Evolutionary conservation across 2,113 vertebrate genomes (phyloP).

Genomic region (Upupa epops): DNA sequence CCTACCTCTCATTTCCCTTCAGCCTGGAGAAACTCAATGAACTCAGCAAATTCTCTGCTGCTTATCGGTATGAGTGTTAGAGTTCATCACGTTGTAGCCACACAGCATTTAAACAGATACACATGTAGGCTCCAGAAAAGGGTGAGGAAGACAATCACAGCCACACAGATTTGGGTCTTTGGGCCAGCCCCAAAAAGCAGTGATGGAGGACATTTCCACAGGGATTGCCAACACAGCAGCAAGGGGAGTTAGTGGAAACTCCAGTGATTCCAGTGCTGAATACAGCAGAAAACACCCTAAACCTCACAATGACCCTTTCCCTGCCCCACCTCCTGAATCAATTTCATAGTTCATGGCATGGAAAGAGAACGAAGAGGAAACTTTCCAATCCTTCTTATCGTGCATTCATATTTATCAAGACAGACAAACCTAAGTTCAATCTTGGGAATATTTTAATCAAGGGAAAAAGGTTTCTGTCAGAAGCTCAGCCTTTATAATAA

Average conservation of each 20-base stretch:
- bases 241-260: background rate
- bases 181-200: background rate
- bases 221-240: background rate
- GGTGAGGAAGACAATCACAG: background rate
- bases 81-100: background rate
- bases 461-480: background rate
- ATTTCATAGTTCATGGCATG: rapidly evolving
- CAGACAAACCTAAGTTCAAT: background rate
- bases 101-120: background rate
- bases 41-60: background rate
- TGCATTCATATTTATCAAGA: background rate
- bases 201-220: background rate
- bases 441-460: background rate
- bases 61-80: background rate
- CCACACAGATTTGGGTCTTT: no score
- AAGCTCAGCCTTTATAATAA: background rate
- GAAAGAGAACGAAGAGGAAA: background rate
- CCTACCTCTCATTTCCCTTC: background rate
- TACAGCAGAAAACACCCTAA: background rate
- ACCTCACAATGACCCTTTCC: background rate
- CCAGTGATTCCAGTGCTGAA: background rate
- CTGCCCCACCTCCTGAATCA: background rate
- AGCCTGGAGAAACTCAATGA: background rate
- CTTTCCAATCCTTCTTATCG: background rate
- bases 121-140: background rate